Conservation (phyloP, 2,888 invertebrate genomes). For the Flexamia atlantica region DNA sequence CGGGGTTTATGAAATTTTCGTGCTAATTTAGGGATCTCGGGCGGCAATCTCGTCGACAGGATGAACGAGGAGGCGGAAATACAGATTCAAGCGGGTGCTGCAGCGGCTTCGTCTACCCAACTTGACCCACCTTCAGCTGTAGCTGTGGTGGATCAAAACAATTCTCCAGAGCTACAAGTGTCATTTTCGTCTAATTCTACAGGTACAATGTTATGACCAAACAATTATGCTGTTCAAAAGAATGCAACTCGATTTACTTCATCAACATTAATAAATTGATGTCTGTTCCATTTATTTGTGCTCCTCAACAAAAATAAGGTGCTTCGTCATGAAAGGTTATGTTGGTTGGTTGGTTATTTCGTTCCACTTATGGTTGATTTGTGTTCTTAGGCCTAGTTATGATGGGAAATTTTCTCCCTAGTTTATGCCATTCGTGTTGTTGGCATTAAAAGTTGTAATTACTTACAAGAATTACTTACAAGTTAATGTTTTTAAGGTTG, state of each 20-base stretch:
- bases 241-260: background rate
- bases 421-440: too few relatives aligned
- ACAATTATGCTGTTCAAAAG: background rate
- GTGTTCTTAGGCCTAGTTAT: too few relatives aligned
- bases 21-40: conserved; percentile 14
- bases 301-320: background rate
- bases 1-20: conserved; percentile 42
- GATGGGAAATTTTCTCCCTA: too few relatives aligned
- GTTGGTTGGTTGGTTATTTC: conserved; percentile 26
- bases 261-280: background rate
- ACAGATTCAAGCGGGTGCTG: conserved; percentile 80
- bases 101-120: conserved; percentile 81
- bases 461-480: too few relatives aligned
- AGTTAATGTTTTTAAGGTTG: too few relatives aligned
- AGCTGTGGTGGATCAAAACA: conserved; percentile 76
- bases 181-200: conserved; percentile 79
- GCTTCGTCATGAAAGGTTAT: conserved; percentile 47
- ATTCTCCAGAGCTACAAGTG: conserved; percentile 80
- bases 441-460: too few relatives aligned
- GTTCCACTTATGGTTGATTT: background rate
- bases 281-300: background rate
- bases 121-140: conserved; percentile 75
- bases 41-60: conserved; percentile 69
- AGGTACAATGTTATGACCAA: conserved; percentile 75
- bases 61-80: conserved; percentile 80